Percentiles rank a stretch among this genome's conserved stretches.
Evolutionary conservation across 1,140 invertebrate genomes (phyloP).

Genomic region (Magallana ariakensis): DNA sequence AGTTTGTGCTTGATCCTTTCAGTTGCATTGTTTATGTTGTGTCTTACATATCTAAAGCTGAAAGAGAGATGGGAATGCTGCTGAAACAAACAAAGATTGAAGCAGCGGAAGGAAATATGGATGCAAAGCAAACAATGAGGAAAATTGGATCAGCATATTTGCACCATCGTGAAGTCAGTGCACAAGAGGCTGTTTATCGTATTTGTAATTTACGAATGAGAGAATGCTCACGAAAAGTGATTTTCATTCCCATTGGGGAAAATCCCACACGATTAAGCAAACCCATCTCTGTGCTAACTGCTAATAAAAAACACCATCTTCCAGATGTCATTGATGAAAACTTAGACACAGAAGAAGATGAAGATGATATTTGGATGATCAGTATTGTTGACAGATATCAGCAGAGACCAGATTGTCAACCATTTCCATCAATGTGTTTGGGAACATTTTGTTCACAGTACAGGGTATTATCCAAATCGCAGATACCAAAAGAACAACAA

Average conservation of each 20-base stretch:
- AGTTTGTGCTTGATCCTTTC: constrained; percentile 61
- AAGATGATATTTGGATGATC: constrained; percentile 38
- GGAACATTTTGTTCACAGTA: constrained; percentile 7
- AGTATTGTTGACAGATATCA: constrained; percentile 30
- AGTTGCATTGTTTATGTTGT: constrained; percentile 59
- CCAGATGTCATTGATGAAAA: too few species aligned
- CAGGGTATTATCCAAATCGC: neutral
- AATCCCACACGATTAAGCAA: neutral
- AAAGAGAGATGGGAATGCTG: constrained; percentile 61
- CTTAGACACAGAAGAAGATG: neutral
- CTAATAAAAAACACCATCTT: neutral
- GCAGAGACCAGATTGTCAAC: neutral
- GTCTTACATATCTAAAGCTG: constrained; percentile 61
- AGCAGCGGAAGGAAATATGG: constrained; percentile 55
- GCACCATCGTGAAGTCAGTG: constrained; percentile 45
- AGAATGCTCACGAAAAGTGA: constrained; percentile 45
- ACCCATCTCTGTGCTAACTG: neutral
- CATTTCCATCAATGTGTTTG: constrained; percentile 9
- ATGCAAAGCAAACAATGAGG: constrained; percentile 54
- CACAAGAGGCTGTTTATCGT: constrained; percentile 53
- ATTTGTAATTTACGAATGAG: constrained; percentile 39
- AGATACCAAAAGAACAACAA: neutral
- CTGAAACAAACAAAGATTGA: constrained; percentile 56
- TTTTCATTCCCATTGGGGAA: constrained; percentile 41
- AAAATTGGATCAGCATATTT: constrained; percentile 37